Evolutionary conservation across 2,113 vertebrate species (phyloP), one percentile per base, ranked within the genome.

Genomic region (Mastomys natalensis): DNA sequence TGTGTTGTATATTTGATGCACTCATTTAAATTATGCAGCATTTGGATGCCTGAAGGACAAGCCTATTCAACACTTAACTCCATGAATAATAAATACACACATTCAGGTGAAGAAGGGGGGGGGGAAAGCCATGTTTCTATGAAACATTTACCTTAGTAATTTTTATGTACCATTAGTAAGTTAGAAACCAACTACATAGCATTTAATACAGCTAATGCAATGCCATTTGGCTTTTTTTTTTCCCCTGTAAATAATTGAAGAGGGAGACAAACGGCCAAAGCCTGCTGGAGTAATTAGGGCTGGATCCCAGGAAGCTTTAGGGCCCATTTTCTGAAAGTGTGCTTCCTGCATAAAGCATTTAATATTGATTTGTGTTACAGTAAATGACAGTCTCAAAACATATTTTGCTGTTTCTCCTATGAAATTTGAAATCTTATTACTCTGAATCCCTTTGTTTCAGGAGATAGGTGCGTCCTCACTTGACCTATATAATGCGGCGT

Each of bases 331-430:
- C 97, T 98, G 98, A 98, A 98, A 98, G 97, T 97, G 97, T 97
- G 93, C 98, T 99, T 99, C 98, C 99, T 99, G 98, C 97, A 97
- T 98, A 98, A 98, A 98, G 98, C 98, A 98, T 99, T 98, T 98
- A 98, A 98, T 99, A 99, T 99, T 98, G 98, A 99, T 99, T 98
- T 98, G 96, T 98, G 64, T 98, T 98, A 97, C 97, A 86, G 98
- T 98, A 98, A 98, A 91, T 98, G 98, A 97, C 97, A 98, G 98
- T 98, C 97, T 98, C 97, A 98, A 98, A 98, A 96, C 97, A 97
- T 98, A 96, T 98, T 98, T 98, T 98, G 96, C 96, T 98, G 97
- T 98, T 98, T 98, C 98, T 97, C 58, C 97, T 98, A 93, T 98
- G 95, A 98, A 98, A 97, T 92, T 97, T 98, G 97, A 98, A 98